Evolutionary conservation across 1,140 invertebrate species (phyloP).

Genomic region (Rhyacophila brunnea): DNA sequence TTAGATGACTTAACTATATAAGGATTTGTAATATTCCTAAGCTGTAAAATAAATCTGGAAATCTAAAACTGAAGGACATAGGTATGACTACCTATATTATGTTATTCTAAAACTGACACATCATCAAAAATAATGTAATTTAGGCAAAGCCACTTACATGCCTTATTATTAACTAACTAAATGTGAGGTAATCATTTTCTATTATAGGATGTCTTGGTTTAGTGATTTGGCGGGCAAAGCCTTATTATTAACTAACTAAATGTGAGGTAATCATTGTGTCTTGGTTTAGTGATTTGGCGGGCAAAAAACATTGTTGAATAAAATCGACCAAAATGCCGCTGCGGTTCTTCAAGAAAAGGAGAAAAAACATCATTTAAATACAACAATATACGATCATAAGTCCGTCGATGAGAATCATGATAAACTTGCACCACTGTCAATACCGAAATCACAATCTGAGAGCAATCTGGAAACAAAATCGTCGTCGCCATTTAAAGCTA

Average conservation of each 20-base stretch:
- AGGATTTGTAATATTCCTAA: too few species aligned
- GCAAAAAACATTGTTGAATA: constrained; percentile 79
- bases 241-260: too few species aligned
- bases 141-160: not conserved
- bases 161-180: too few species aligned
- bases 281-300: constrained; percentile 79
- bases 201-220: not conserved
- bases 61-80: too few species aligned
- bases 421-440: not conserved
- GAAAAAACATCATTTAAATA: constrained; percentile 14
- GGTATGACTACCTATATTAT: too few species aligned
- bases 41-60: too few species aligned
- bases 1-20: too few species aligned
- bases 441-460: too few species aligned
- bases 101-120: constrained; percentile 5
- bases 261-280: constrained; percentile 67
- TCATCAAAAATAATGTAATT: not conserved
- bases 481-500: constrained; percentile 2
- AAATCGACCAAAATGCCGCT: constrained; percentile 83
- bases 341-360: constrained; percentile 54
- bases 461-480: not conserved
- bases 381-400: not conserved
- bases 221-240: constrained; percentile 76
- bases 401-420: not conserved
- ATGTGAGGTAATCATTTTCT: too few species aligned